phyloP scores from a whole-genome alignment of 2,113 vertebrate species.

The Apteryx mantelli region DNA sequence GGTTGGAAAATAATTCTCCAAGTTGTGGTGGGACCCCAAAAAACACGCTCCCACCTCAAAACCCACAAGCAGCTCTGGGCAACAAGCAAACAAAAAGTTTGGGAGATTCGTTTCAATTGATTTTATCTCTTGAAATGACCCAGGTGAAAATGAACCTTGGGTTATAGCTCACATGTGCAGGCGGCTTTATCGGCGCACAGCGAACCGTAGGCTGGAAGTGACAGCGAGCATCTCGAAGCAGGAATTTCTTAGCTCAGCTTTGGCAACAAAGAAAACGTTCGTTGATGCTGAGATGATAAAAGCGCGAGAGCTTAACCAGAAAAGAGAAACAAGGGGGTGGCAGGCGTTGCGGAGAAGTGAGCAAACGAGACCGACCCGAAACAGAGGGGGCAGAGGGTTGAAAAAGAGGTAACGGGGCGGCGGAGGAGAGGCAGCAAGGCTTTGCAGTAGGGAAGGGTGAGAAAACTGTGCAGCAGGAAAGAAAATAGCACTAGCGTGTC shows the following conservation, averaged over 20 bases:
- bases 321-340: background rate
- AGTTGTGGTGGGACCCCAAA: too few species aligned
- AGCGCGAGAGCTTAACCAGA: background rate
- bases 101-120: background rate
- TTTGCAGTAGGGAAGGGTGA: background rate
- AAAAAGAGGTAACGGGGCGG: background rate
- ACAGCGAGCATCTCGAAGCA: rapidly evolving
- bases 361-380: background rate
- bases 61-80: rapidly evolving
- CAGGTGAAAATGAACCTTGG: background rate
- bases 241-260: background rate
- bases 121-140: background rate
- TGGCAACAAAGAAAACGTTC: rapidly evolving
- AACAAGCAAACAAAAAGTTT: background rate
- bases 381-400: background rate
- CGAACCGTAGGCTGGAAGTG: background rate
- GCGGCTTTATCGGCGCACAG: rapidly evolving
- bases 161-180: rapidly evolving
- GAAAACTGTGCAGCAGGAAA: too few species aligned
- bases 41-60: background rate
- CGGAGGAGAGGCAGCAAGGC: background rate
- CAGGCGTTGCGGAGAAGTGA: background rate
- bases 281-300: background rate
- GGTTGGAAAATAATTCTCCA: background rate
- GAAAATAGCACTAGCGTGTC: background rate